Conservation (phyloP, 2,888 invertebrate genomes). For the Oscheius onirici region DNA sequence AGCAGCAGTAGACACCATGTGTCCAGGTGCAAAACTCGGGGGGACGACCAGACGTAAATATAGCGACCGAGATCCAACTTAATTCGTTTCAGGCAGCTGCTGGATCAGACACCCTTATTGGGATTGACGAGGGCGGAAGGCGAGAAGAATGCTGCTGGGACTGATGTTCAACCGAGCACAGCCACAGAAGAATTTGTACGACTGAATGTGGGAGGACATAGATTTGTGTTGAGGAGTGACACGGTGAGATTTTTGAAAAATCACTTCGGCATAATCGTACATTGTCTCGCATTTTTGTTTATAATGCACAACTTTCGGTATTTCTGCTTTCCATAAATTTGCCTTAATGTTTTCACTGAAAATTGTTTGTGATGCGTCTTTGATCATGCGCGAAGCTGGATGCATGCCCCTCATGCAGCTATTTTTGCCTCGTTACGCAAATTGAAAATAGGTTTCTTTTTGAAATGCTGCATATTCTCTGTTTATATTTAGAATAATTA, state of each 20-base stretch:
- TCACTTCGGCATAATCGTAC: too few relatives aligned
- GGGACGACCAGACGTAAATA: background rate
- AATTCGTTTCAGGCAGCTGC: constrained; percentile 23
- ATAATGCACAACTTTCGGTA: too few relatives aligned
- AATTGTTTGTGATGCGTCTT: too few relatives aligned
- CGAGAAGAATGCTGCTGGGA: constrained; percentile 31
- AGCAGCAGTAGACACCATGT: background rate
- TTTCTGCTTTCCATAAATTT: too few relatives aligned
- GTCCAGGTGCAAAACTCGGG: background rate
- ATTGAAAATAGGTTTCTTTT: too few relatives aligned
- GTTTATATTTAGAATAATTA: too few relatives aligned
- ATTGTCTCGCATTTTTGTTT: too few relatives aligned
- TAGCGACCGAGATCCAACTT: background rate
- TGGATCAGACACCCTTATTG: constrained; percentile 6
- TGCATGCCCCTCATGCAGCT: too few relatives aligned
- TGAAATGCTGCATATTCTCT: too few relatives aligned
- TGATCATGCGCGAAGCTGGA: too few relatives aligned
- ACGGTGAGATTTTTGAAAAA: constrained; percentile 43
- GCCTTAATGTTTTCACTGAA: too few relatives aligned
- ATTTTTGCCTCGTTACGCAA: too few relatives aligned
- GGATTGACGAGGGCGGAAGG: background rate
- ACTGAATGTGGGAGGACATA: constrained; percentile 65
- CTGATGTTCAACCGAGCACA: constrained; percentile 42
- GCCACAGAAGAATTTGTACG: constrained; percentile 49
- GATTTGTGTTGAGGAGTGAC: constrained; percentile 59